Base-by-base conservation (phyloP, 1,140 invertebrate species). In the Bombus turneri region DNA sequence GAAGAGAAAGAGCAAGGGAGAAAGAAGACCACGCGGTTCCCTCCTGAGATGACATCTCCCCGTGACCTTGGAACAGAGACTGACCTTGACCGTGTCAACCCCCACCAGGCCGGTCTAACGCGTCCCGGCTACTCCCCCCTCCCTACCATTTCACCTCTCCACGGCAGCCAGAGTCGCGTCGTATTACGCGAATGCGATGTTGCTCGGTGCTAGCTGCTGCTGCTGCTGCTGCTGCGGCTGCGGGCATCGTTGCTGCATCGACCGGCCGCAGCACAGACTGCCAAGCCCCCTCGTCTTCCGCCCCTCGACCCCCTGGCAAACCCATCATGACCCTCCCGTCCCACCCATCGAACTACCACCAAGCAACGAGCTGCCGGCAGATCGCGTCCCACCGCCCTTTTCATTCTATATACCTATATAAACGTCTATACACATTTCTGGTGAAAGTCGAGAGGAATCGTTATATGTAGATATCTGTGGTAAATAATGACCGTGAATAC, bases 51-150 rank as follows among this genome's bases (percentile, higher is more conserved):
- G 93, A 93, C 93, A 93, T 94, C 91, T 92, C 90, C 86, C 77
- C 76, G 89, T 91, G 92, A 94, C 93, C 93, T 94, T 94, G 92
- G 90, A 92, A 92, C 81, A 6, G 88, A 86, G 90, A 76, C 89
- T 93, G 93, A 94, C 93, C 93, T 94, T 94, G 93, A 94, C 93
- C 93, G 93, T 92, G 92, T 92, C 93, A 92, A 87, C 69, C 87
- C 88, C 90, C 85, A 90, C 90, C 91, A 82, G 28, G 9, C 12
- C 25, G 64, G 5, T 73, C 53, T 62, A 82, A 64, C 71, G 76
- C 91, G 89, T 88, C 91, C 90, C 85, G 88, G 89, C 79, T 74
- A 78, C 88, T 87, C 76, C 39, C 80, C 47, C 25, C 37, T 22
- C 28, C 41, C 53, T 86, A 9, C 12, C 59, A 47, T 76, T 77